Base-by-base conservation (phyloP, 2,113 vertebrate genomes). In the Erythrocercus mccallii region DNA sequence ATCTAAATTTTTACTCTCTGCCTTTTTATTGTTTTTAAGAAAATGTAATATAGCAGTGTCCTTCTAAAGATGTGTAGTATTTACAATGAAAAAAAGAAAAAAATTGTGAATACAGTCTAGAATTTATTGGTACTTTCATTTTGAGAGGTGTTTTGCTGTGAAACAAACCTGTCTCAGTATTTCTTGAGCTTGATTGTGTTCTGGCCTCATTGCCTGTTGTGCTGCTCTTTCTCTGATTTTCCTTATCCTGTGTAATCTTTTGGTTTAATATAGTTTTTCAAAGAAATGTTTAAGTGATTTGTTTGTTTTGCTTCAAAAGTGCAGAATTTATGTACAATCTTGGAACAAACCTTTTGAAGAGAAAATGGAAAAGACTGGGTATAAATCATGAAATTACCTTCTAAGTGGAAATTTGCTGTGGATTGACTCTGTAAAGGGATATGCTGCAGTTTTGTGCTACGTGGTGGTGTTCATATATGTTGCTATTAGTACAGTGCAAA, bases 1-100 rank as follows among this genome's bases (percentile, higher is more conserved):
- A 79, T 93, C 72, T 37, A 35, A 68, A 83, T 92, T 97, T 96
- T 93, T 96, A 94, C 76, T 83, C 48, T 78, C 56, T 86, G 71
- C 28, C n/a, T 97, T 95, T 96, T 61, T 91, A 93, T 88, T 86
- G 57, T 95, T 95, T 96, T 78, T 95, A 96, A 94, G 61, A 84
- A 91, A 81, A 25, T 94, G 89, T 94, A 94, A 82, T 37, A 93
- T 73, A 91, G 54, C 51, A n/a, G 48, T 61, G 80, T 79, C 53
- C 90, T 94, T 90, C 69, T 78, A 72, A 77, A 45, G 58, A 62
- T 47, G 65, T 57, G 47, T 93, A 51, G 33, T 47, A 81, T 60
- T 80, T 88, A 27, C 64, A 74, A 70, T 15, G 66, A 51, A 77
- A 74, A 71, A 42, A 35, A 6, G 3, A 3, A 6, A 25, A 48